Evolutionary conservation across 2,797 vertebrate species (phyloP).

Genomic region (Centropyge bicolor): DNA sequence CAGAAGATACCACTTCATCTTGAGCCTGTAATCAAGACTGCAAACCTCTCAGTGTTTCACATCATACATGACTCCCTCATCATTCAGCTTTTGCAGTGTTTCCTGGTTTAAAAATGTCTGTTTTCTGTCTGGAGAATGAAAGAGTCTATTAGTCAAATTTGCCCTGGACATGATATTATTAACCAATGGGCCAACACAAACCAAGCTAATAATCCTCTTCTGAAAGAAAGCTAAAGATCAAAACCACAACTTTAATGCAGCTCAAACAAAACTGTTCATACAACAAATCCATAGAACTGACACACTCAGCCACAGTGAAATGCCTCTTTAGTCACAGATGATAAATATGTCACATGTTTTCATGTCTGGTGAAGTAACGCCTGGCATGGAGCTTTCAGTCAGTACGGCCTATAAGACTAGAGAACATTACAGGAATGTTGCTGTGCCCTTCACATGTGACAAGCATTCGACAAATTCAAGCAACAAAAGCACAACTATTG

Average conservation of each 20-base stretch:
- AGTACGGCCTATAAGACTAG: neutral
- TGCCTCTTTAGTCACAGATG: constrained; percentile 35
- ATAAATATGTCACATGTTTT: constrained; percentile 44
- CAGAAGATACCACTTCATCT: neutral
- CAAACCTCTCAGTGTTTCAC: neutral
- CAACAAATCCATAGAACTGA: constrained; percentile 19
- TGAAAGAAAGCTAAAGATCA: neutral
- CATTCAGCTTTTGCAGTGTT: neutral
- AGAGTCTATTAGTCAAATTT: neutral
- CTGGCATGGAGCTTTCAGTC: constrained; percentile 10
- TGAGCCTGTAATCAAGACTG: neutral
- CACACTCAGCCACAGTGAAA: constrained; percentile 26
- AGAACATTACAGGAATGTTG: constrained; percentile 28
- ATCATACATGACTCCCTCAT: neutral
- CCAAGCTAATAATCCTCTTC: neutral
- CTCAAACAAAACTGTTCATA: constrained; percentile 1
- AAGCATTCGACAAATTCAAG: constrained; percentile 22
- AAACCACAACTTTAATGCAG: neutral
- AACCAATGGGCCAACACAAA: neutral
- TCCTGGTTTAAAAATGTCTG: neutral
- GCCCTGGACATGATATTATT: neutral
- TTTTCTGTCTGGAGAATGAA: neutral
- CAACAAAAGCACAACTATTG: constrained; percentile 2
- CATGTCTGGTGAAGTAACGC: neutral
- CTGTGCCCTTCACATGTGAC: constrained; percentile 12